A percentile compares a stretch with the other conserved stretches of the same genome.
Conservation (phyloP, 2,797 vertebrate species). For the Okamejei kenojei region DNA sequence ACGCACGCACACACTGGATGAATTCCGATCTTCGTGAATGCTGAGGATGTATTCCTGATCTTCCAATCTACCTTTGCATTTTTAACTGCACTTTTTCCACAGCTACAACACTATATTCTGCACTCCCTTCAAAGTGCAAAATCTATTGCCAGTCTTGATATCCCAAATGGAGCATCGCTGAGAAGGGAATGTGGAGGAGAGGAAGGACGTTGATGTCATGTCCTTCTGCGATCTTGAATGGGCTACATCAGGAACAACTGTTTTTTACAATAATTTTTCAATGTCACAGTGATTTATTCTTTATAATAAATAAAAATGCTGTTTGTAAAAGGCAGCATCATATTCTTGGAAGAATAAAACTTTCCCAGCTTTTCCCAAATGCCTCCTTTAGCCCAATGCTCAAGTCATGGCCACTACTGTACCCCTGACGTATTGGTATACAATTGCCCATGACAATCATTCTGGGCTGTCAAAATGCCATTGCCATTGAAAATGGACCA, state of each 20-base stretch:
- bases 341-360: not conserved
- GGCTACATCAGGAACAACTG: not conserved
- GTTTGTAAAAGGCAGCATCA: not conserved
- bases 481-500: not conserved
- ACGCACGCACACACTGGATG: no score
- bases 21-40: no score
- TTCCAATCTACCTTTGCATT: no score
- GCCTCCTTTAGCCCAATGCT: not conserved
- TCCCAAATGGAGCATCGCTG: not conserved
- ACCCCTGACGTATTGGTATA: not conserved
- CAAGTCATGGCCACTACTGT: not conserved
- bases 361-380: not conserved
- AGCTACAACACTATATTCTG: no score
- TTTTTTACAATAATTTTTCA: not conserved
- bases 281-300: not conserved
- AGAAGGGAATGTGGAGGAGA: not conserved
- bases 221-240: not conserved
- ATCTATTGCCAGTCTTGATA: not conserved
- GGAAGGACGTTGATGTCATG: not conserved
- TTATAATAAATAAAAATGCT: no score
- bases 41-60: not conserved
- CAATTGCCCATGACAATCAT: not conserved
- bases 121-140: not conserved
- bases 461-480: not conserved
- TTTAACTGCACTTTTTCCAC: no score